These are phyloP conservation scores for Myrmecobius fasciatus DNA, from an alignment of 2,113 vertebrate species.

Conservation along the genomic window DNA sequence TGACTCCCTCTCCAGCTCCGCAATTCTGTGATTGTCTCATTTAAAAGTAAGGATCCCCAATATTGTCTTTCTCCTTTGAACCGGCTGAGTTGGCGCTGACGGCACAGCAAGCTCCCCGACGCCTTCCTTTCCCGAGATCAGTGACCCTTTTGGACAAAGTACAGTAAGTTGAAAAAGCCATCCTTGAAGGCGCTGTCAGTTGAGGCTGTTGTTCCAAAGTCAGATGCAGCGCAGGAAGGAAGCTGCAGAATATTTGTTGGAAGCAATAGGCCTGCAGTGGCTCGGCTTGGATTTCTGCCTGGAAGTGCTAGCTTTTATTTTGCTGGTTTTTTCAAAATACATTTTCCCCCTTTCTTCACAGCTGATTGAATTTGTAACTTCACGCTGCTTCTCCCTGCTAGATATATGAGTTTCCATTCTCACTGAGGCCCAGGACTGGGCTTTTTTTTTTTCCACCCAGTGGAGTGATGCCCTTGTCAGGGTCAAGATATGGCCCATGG, in stretches of 20 bases:
- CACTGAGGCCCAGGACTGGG: background rate
- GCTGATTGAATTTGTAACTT: slow-evolving; percentile 1
- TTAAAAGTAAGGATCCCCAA: background rate
- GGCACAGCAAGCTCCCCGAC: background rate
- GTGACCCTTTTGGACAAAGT: slow-evolving; percentile 24
- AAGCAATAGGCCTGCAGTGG: background rate
- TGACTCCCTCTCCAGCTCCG: background rate
- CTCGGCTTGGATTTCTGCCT: background rate
- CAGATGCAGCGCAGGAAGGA: background rate
- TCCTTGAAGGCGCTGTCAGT: background rate
- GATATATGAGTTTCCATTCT: background rate
- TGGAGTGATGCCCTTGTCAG: background rate
- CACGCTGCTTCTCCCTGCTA: background rate
- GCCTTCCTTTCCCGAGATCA: slow-evolving; percentile 11
- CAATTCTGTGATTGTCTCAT: background rate
- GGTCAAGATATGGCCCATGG: background rate
- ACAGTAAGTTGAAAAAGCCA: background rate
- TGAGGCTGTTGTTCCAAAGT: background rate
- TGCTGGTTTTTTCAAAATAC: background rate
- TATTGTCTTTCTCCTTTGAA: background rate
- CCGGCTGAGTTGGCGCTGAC: too few relatives aligned
- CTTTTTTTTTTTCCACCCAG: background rate
- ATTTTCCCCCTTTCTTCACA: background rate
- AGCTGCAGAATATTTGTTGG: background rate
- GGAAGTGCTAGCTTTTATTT: slow-evolving; percentile 21